These are phyloP conservation scores for Drosophila hamatofila DNA, from an alignment of 2,888 invertebrate species.

Conservation along the genomic window DNA sequence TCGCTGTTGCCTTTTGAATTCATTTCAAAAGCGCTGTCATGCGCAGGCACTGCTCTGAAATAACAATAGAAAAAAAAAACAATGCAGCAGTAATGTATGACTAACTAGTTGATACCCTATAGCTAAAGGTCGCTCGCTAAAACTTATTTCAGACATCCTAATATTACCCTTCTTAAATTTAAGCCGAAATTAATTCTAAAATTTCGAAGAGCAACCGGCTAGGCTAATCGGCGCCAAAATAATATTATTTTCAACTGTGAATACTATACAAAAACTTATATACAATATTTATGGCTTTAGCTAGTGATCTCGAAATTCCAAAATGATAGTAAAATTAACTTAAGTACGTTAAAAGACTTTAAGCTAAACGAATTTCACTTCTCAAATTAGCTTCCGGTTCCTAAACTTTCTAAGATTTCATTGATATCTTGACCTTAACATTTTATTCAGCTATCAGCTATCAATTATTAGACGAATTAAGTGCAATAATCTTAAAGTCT, in stretches of 20 bases:
- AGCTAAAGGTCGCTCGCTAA: not conserved
- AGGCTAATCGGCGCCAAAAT: too few species aligned
- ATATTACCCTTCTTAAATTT: too few species aligned
- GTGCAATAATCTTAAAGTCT: too few species aligned
- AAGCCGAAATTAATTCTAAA: too few species aligned
- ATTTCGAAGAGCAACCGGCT: too few species aligned
- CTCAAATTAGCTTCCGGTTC: not conserved
- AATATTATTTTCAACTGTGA: too few species aligned
- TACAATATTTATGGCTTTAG: too few species aligned
- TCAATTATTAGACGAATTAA: not conserved
- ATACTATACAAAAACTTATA: too few species aligned
- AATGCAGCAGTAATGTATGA: not conserved
- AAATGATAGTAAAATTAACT: too few species aligned
- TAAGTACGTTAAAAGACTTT: too few species aligned
- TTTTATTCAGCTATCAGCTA: not conserved
- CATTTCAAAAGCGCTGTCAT: constrained; percentile 72
- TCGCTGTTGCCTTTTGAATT: constrained; percentile 60
- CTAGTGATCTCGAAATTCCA: too few species aligned
- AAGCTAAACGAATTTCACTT: not conserved
- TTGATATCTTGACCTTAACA: not conserved
- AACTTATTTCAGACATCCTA: too few species aligned
- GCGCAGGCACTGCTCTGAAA: constrained; percentile 87
- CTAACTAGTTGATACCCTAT: not conserved
- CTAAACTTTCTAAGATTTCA: not conserved
- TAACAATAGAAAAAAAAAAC: constrained; percentile 52